Percentiles rank a stretch among this genome's conserved stretches.
Evolutionary conservation across 1,140 invertebrate species (phyloP).

Genomic region (Pissodes strobi): DNA sequence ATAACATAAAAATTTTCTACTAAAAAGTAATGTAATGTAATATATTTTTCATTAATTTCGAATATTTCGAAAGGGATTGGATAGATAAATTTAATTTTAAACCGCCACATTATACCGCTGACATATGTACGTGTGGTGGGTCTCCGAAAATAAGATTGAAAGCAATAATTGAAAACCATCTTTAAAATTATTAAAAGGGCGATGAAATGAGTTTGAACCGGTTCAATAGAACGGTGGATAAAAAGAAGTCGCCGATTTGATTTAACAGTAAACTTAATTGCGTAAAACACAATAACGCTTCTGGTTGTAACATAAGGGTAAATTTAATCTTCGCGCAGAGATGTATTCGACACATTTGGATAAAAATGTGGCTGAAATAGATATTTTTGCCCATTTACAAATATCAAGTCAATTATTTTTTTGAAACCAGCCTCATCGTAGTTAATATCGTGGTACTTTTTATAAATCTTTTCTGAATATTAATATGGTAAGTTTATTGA

Average conservation of each 20-base stretch:
- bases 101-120: neutral
- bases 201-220: constrained; percentile 37
- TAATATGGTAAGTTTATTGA: no score
- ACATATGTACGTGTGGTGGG: constrained; percentile 24
- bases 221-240: constrained; percentile 36
- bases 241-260: constrained; percentile 44
- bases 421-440: no score
- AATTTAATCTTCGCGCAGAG: constrained; percentile 35
- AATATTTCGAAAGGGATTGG: no score
- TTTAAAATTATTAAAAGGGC: constrained; percentile 26
- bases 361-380: no score
- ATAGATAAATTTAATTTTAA: no score
- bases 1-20: no score
- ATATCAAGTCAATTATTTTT: no score
- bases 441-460: no score
- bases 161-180: constrained; percentile 24
- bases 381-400: neutral
- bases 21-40: no score
- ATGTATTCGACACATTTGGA: neutral
- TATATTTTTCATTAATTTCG: no score
- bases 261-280: constrained; percentile 51
- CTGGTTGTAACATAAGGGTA: constrained; percentile 45
- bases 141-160: constrained; percentile 13
- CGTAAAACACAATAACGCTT: constrained; percentile 47
- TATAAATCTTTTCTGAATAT: no score